Evolutionary conservation across 1,140 invertebrate genomes (phyloP).

Genomic region (Carposina sasakii): DNA sequence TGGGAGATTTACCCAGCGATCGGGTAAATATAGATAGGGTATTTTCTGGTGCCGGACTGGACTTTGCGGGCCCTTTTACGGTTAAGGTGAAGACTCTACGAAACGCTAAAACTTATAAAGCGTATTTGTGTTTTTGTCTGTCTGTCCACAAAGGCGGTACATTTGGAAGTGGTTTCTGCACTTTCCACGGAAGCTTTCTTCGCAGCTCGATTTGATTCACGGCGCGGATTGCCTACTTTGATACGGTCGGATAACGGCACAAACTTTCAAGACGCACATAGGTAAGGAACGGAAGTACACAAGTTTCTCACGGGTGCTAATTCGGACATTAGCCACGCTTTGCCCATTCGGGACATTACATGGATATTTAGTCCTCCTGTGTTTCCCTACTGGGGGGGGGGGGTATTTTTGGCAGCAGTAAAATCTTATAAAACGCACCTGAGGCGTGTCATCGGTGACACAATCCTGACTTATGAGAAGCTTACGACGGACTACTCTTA

Average conservation of each 20-base stretch:
- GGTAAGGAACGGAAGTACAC: not conserved
- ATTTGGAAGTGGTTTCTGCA: not conserved
- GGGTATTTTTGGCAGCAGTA: constrained; percentile 45
- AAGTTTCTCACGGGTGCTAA: not conserved
- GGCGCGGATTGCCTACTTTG: not conserved
- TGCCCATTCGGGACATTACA: not conserved
- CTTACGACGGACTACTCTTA: constrained; percentile 28
- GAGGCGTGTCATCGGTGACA: constrained; percentile 14
- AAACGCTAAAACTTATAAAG: not conserved
- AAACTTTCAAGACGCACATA: not conserved
- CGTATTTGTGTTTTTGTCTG: not conserved
- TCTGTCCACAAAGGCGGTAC: not conserved
- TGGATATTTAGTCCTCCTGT: constrained; percentile 9
- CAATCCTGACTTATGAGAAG: constrained; percentile 20
- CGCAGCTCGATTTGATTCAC: not conserved
- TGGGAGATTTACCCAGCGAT: not conserved
- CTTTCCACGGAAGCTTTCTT: not conserved
- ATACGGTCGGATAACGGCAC: not conserved
- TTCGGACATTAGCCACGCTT: not conserved
- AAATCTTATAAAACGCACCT: constrained; percentile 37
- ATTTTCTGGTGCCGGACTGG: not conserved
- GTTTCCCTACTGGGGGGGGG: constrained; percentile 19
- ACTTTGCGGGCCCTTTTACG: not conserved
- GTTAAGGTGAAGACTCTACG: not conserved
- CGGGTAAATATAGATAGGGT: not conserved